Base-by-base conservation (phyloP, 2,797 vertebrate species). In the Parauchenoglanis ngamensis region DNA sequence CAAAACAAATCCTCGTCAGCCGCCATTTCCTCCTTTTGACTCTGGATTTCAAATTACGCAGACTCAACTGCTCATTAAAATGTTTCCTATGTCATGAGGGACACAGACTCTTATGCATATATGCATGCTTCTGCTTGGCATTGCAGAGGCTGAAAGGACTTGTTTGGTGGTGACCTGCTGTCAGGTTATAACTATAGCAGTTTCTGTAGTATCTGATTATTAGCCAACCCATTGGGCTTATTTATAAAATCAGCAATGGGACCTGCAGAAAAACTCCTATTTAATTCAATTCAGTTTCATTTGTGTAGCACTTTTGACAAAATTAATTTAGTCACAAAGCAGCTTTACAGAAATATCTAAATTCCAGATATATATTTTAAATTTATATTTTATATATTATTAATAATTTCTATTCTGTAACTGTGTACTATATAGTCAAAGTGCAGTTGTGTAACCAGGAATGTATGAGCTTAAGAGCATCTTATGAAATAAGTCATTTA, bases 11-110 rank as follows among this genome's bases (percentile, higher is more conserved):
- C 86, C 21, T 56, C 73, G 86, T 82, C 79, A 87, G 86, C 23
- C n/a, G 13, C 86, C 57, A 81, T 89, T 89, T 86, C 70, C 46
- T 85, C 56, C 86, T 76, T 76, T 78, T 21, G 4, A 11, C 52
- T 78, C 72, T 85, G 88, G 81, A 89, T 86, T 88, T 46, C 68
- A 88, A 78, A 63, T 77, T 81, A 77, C 76, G 70, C 77, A 76
- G 72, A 83, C 72, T 89, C 87, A 90, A 87, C 78, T 80, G 78
- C 87, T 83, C 61, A 87, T 90, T 87, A 87, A 89, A 75, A 85
- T 83, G 85, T 83, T 54, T 46, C 67, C 73, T 87, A 46, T 85
- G 80, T 65, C 54, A 76, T 84, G 72, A 61, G 79, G 67, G 44
- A 78, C n/a, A 83, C 54, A 83, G 59, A 85, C 46, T 78, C 59